A percentile compares a stretch with the other conserved stretches of the same genome.
These are phyloP conservation scores for Lacanobia oleracea DNA, from an alignment of 2,888 invertebrate genomes.

Conservation along the genomic window DNA sequence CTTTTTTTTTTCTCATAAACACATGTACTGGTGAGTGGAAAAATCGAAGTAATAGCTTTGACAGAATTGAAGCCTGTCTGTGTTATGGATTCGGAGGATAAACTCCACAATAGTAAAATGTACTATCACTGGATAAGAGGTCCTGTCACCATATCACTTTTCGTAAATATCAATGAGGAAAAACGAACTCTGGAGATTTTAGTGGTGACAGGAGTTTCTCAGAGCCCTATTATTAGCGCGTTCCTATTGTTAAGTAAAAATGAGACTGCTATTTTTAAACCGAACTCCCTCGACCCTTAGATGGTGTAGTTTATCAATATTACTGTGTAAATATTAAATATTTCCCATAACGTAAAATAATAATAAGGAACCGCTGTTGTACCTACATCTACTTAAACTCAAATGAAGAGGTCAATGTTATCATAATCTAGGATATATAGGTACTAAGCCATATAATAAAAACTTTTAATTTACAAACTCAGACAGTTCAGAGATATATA, in stretches of 20 bases:
- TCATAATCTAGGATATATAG: neutral
- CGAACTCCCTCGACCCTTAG: too few relatives aligned
- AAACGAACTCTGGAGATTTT: neutral
- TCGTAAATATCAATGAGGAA: neutral
- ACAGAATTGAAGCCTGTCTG: neutral
- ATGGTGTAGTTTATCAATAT: neutral
- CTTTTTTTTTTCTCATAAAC: constrained; percentile 62
- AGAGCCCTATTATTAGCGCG: neutral
- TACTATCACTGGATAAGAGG: too few relatives aligned
- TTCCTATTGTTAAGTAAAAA: neutral
- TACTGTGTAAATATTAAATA: too few relatives aligned
- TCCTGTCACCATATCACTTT: neutral
- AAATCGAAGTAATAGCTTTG: constrained; percentile 28
- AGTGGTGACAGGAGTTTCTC: neutral
- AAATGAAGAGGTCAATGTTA: neutral
- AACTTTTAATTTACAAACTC: neutral
- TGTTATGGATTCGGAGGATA: neutral
- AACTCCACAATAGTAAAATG: too few relatives aligned
- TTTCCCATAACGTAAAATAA: too few relatives aligned
- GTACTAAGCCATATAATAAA: too few relatives aligned
- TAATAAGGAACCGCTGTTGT: too few relatives aligned
- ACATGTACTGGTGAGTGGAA: constrained; percentile 44
- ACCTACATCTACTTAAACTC: too few relatives aligned
- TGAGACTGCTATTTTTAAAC: too few relatives aligned
- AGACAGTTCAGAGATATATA: neutral